Conservation (phyloP, 2,113 vertebrate genomes). For the Amphiprion ocellaris region DNA sequence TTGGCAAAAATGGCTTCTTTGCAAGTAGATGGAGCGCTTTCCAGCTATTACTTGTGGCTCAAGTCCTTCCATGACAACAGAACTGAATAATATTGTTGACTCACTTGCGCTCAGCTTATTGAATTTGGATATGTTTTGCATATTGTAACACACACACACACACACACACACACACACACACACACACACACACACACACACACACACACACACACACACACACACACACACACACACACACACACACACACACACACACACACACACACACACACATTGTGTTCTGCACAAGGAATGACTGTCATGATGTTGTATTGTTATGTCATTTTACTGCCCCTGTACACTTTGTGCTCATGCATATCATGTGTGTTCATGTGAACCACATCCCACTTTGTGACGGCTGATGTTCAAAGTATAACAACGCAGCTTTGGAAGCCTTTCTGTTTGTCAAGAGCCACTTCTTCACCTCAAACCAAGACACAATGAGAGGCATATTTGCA, state of each 20-base stretch:
- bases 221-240: constrained; percentile 2
- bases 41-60: constrained; percentile 11
- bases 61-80: constrained; percentile 8
- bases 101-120: constrained; percentile 25
- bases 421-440: constrained; percentile 18
- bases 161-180: constrained; percentile 2
- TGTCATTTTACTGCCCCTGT: constrained; percentile 3
- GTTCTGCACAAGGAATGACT: constrained; percentile 3
- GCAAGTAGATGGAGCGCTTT: background rate
- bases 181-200: constrained; percentile 14
- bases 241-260: constrained; percentile 13
- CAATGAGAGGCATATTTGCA: constrained; percentile 55
- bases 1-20: constrained; percentile 18
- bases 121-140: constrained; percentile 51
- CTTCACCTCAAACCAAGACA: constrained; percentile 49
- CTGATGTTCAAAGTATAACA: constrained; percentile 15
- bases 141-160: constrained; percentile 34
- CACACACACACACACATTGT: constrained; percentile 20
- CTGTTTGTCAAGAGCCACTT: constrained; percentile 50
- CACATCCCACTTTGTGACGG: background rate
- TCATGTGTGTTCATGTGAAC: constrained; percentile 1
- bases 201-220: constrained; percentile 15
- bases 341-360: background rate
- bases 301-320: constrained; percentile 1
- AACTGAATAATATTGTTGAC: constrained; percentile 30